Evolutionary conservation across 2,888 invertebrate species (phyloP).

Genomic region (Linhomoeus sp.): DNA sequence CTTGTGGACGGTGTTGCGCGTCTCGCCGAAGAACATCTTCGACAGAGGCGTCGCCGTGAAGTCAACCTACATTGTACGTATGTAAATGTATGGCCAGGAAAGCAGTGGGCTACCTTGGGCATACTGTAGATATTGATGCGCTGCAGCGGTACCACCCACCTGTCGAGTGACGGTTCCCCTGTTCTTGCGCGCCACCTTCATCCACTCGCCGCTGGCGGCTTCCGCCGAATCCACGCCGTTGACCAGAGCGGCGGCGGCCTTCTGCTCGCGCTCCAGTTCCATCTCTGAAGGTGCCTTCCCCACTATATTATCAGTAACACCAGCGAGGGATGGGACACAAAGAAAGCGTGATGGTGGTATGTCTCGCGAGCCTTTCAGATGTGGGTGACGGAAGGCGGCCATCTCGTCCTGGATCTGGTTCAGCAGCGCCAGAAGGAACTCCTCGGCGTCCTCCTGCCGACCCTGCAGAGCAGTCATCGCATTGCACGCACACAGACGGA

Average conservation of each 20-base stretch:
- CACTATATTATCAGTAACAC: too few relatives aligned
- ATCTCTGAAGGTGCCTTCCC: too few relatives aligned
- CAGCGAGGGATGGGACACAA: too few relatives aligned
- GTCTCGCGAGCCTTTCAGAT: too few relatives aligned
- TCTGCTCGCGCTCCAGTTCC: too few relatives aligned
- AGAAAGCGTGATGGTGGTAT: too few relatives aligned
- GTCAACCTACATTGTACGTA: constrained; percentile 42
- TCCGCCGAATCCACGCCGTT: too few relatives aligned
- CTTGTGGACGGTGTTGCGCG: constrained; percentile 54
- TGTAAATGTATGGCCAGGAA: too few relatives aligned
- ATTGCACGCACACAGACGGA: too few relatives aligned
- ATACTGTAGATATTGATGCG: too few relatives aligned
- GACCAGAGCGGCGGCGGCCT: constrained; percentile 1
- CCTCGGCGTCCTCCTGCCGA: constrained; percentile 88
- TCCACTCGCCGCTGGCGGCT: constrained; percentile 5
- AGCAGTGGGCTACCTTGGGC: too few relatives aligned
- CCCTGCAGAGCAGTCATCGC: constrained; percentile 38
- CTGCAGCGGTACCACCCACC: constrained; percentile 12
- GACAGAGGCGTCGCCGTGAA: constrained; percentile 66
- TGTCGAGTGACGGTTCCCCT: constrained; percentile 25
- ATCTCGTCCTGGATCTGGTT: constrained; percentile 92
- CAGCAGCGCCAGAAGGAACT: constrained; percentile 73
- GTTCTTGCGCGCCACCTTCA: constrained; percentile 29
- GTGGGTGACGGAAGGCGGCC: constrained; percentile 42
- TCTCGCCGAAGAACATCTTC: constrained; percentile 75